These are phyloP conservation scores for Leptinotarsa undecemlineata DNA, from an alignment of 1,140 invertebrate species.

Conservation along the genomic window DNA sequence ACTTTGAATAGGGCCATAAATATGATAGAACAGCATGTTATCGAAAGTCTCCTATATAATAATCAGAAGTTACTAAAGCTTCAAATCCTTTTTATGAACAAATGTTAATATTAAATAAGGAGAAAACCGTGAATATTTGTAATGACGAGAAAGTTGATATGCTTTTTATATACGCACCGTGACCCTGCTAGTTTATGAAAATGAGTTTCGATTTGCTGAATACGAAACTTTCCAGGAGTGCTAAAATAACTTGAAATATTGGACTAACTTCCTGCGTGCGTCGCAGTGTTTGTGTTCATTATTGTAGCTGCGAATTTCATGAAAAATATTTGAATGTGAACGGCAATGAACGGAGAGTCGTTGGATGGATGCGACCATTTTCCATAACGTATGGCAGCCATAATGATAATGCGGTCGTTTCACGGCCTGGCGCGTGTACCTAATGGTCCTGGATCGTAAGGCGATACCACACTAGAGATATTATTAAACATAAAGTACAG, in stretches of 20 bases:
- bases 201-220: not conserved
- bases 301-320: constrained; percentile 12
- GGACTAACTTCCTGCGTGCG: not conserved
- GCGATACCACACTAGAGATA: constrained; percentile 16
- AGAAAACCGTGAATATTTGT: no score
- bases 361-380: constrained; percentile 11
- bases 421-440: constrained; percentile 12
- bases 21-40: no score
- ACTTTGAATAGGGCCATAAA: no score
- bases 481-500: constrained; percentile 3
- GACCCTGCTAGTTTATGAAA: not conserved
- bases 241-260: not conserved
- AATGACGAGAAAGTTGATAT: no score
- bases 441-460: constrained; percentile 13
- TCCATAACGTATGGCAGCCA: constrained; percentile 17
- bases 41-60: no score
- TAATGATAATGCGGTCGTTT: constrained; percentile 20
- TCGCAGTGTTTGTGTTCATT: constrained; percentile 9
- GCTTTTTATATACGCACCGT: not conserved
- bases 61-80: no score
- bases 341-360: constrained; percentile 4
- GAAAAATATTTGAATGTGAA: constrained; percentile 20
- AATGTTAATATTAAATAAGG: no score
- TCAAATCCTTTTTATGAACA: no score
- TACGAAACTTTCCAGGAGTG: not conserved